These are phyloP conservation scores for Acridotheres tristis DNA, from an alignment of 2,797 vertebrate genomes.

Conservation along the genomic window DNA sequence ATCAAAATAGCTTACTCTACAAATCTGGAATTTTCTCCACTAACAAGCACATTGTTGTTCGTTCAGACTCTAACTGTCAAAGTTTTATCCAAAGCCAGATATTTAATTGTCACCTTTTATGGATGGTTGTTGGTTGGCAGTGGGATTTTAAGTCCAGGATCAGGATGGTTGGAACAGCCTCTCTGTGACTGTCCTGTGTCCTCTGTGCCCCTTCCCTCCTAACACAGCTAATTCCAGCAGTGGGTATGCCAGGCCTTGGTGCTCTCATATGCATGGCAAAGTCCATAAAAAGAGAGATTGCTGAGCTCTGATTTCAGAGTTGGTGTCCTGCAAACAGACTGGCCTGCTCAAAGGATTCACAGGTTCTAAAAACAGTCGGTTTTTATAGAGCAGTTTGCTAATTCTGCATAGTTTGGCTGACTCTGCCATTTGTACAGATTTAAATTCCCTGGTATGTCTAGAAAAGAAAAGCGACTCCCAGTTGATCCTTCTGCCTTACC, in stretches of 20 bases:
- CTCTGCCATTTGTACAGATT: background rate
- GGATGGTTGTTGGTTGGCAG: background rate
- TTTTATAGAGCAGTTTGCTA: background rate
- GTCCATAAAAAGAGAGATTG: background rate
- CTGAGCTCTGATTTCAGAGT: background rate
- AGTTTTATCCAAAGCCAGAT: background rate
- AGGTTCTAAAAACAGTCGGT: background rate
- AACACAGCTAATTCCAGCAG: background rate
- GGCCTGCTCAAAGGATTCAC: rapidly evolving
- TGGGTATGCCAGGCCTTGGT: background rate
- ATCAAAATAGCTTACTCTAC: background rate
- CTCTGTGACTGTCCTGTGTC: background rate
- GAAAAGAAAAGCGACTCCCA: conserved; percentile 51
- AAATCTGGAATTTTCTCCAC: background rate
- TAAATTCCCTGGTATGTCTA: background rate
- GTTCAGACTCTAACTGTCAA: background rate
- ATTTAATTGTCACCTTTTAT: background rate
- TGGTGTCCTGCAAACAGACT: background rate
- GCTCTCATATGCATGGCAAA: background rate
- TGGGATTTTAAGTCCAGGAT: background rate
- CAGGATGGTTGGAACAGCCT: background rate
- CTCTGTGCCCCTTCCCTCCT: rapidly evolving
- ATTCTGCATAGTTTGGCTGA: background rate
- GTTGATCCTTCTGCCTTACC: conserved; percentile 56
- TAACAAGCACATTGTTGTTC: background rate